Percentiles rank a stretch among this genome's conserved stretches.
Conservation (phyloP, 2,113 vertebrate species). For the Lagopus leucura region DNA sequence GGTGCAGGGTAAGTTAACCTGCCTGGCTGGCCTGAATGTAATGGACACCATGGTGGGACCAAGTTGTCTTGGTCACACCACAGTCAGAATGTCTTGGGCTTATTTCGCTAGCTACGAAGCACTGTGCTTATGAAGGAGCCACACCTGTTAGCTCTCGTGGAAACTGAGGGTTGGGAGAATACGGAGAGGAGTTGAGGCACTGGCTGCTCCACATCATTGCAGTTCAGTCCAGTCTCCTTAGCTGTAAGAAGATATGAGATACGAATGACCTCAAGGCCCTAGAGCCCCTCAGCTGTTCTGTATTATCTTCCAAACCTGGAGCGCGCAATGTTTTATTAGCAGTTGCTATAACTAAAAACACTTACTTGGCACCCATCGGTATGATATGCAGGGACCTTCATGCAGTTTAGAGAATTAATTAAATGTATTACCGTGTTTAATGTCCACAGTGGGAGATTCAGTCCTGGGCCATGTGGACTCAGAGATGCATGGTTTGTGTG, state of each 20-base stretch:
- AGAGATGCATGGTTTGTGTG: neutral
- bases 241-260: neutral
- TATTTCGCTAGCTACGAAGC: neutral
- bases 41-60: neutral
- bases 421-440: neutral
- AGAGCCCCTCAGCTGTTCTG: neutral
- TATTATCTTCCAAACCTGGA: conserved; percentile 17
- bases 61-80: neutral
- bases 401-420: conserved; percentile 29
- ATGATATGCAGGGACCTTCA: neutral
- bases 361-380: conserved; percentile 11
- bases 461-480: neutral
- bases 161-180: neutral
- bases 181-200: neutral
- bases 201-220: neutral
- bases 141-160: neutral
- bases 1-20: neutral
- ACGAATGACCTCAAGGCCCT: neutral
- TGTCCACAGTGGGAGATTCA: conserved; percentile 21
- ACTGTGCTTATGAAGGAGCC: neutral
- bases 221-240: neutral
- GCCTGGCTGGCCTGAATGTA: neutral
- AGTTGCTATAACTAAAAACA: neutral
- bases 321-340: neutral
- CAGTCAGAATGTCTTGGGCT: neutral